A percentile compares a stretch with the other conserved stretches of the same genome.
Conservation (phyloP, 2,113 vertebrate genomes). For the Sapayoa aenigma region DNA sequence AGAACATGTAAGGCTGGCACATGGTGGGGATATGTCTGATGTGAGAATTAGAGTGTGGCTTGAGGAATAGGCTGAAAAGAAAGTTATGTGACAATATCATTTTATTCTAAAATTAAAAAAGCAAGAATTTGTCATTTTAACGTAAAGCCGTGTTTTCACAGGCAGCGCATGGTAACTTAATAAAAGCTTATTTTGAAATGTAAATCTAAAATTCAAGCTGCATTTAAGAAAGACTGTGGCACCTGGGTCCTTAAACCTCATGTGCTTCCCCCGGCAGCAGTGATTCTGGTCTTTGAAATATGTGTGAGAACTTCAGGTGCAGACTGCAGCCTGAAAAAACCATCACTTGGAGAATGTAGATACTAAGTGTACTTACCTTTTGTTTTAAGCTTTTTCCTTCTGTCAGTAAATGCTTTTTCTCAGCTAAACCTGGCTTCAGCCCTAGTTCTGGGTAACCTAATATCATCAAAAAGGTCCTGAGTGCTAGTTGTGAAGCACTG, state of each 20-base stretch:
- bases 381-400: background rate
- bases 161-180: background rate
- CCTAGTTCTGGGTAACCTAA: background rate
- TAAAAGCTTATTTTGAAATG: background rate
- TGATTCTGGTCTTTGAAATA: background rate
- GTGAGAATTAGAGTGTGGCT: background rate
- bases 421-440: background rate
- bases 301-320: background rate
- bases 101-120: background rate
- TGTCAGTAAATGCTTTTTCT: background rate
- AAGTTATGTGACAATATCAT: background rate
- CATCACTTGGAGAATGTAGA: background rate
- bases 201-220: background rate
- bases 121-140: background rate
- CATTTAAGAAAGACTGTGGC: background rate
- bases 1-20: conserved; percentile 7
- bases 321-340: background rate
- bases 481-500: conserved; percentile 1
- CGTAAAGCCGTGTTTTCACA: background rate
- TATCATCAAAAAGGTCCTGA: background rate
- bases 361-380: background rate
- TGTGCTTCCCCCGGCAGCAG: background rate
- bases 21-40: background rate
- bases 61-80: background rate
- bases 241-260: background rate